Percentiles rank a stretch among this genome's conserved stretches.
phyloP scores from a whole-genome alignment of 2,797 vertebrate species.

The Semotilus atromaculatus region DNA sequence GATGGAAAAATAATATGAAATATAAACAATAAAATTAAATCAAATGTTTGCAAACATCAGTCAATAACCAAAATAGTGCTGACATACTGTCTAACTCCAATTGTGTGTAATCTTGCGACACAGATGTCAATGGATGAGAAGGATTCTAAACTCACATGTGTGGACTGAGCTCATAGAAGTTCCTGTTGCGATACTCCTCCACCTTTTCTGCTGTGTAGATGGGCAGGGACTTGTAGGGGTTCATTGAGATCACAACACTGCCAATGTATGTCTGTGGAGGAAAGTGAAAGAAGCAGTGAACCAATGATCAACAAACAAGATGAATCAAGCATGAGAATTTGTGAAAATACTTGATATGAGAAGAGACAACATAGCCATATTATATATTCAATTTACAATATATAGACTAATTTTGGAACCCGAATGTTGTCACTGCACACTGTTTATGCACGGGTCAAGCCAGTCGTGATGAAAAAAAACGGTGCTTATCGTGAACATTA shows the following conservation, averaged over 20 bases:
- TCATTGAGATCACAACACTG: conserved; percentile 98
- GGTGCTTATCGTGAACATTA: not conserved
- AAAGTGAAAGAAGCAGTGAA: not conserved
- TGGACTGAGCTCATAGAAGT: conserved; percentile 98
- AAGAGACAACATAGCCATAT: not conserved
- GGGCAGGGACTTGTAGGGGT: conserved; percentile 91
- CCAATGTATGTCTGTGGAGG: conserved; percentile 93
- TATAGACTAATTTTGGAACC: not conserved
- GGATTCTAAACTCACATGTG: conserved; percentile 93
- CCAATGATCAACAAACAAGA: not conserved
- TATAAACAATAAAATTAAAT: not conserved
- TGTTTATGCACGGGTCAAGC: not conserved
- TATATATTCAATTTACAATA: not conserved
- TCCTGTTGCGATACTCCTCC: conserved; percentile 98
- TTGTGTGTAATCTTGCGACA: not conserved
- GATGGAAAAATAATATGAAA: not conserved
- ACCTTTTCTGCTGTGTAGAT: conserved; percentile 98
- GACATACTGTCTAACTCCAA: not conserved
- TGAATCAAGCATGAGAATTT: not conserved
- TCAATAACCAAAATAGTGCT: not conserved
- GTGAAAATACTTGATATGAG: not conserved
- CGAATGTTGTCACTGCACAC: not conserved
- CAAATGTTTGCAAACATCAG: not conserved
- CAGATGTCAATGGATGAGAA: not conserved
- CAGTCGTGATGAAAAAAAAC: not conserved